Evolutionary conservation across 2,113 vertebrate species (phyloP).

Genomic region (Spizaetus ornatus): DNA sequence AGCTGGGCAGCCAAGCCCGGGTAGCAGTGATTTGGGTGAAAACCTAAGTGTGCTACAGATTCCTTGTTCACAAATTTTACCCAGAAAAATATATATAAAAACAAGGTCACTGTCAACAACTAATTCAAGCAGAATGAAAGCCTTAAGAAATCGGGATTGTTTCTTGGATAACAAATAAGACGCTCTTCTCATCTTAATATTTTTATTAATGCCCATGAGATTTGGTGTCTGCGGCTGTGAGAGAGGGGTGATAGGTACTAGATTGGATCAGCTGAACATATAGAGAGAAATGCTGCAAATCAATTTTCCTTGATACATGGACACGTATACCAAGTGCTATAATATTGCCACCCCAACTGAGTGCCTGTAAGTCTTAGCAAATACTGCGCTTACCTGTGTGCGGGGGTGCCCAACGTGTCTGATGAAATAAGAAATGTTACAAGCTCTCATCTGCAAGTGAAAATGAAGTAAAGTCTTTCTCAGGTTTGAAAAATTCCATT

Average conservation of each 20-base stretch:
- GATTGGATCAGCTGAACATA: not conserved
- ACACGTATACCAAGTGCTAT: not conserved
- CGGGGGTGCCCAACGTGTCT: not conserved
- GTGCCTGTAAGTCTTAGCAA: not conserved
- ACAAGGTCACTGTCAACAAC: not conserved
- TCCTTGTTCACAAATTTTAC: not conserved
- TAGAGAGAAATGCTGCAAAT: not conserved
- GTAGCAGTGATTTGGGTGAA: not conserved
- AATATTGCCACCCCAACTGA: not conserved
- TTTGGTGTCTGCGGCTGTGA: not conserved
- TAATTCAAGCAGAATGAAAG: not conserved
- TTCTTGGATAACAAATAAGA: not conserved
- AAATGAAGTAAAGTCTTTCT: not conserved
- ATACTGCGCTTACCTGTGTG: not conserved
- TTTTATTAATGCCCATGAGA: not conserved
- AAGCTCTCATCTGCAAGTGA: not conserved
- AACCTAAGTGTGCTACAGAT: not conserved
- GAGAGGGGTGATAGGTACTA: not conserved
- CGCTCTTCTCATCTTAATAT: not conserved
- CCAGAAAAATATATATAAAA: not conserved
- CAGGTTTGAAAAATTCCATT: not conserved
- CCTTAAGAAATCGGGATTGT: not conserved
- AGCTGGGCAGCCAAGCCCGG: not conserved
- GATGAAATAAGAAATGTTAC: not conserved
- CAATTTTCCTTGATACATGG: not conserved